Evolutionary conservation across 2,113 vertebrate genomes (phyloP), one percentile per base, ranked within the genome.

Genomic region (Anoura caudifer): DNA sequence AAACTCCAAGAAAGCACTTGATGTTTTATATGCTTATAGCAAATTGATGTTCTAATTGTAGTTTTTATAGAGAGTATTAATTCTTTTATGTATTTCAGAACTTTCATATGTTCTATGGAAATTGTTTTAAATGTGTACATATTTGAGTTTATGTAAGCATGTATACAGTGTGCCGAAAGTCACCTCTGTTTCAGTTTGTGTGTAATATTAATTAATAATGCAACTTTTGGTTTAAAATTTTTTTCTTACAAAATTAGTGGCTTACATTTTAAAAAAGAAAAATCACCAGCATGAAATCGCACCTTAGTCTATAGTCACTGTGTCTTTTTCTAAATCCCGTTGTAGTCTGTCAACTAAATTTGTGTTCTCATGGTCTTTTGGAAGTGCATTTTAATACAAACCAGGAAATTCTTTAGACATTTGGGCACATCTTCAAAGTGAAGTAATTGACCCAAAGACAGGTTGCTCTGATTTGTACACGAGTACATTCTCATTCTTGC

Each of bases 201-300:
- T 97, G 84, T 96, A 97, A 98, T 94, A 96, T 97, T 97, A 98
- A 98, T 98, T n/a, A n/a, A n/a, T n/a, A n/a, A 98, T 98, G 98
- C 97, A 98, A 97, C 87, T 98, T 97, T 96, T 96, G 92, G 81
- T 97, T 98, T 98, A 95, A 98, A 98, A 95, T 41, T 88, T 98
- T 98, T 95, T 98, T 93, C 96, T 97, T 95, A 96, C 97, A 98
- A 96, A 85, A 96, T 79, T 98, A 98, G 95, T 95, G 94, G 93
- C 95, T 98, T 98, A 97, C 69, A 81, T 97, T 96, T 97, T 83
- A 96, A 98, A 98, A 98, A 97, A 98, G 75, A 96, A 97, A 95
- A 97, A 91, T 98, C 98, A 98, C 98, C 99, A 98, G 98, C 98
- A 98, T 98, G 98, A 98, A 98, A 97, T 97, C 98, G 94, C 98